Evolutionary conservation across 2,797 vertebrate species (phyloP).

Genomic region (Octomys mimax): DNA sequence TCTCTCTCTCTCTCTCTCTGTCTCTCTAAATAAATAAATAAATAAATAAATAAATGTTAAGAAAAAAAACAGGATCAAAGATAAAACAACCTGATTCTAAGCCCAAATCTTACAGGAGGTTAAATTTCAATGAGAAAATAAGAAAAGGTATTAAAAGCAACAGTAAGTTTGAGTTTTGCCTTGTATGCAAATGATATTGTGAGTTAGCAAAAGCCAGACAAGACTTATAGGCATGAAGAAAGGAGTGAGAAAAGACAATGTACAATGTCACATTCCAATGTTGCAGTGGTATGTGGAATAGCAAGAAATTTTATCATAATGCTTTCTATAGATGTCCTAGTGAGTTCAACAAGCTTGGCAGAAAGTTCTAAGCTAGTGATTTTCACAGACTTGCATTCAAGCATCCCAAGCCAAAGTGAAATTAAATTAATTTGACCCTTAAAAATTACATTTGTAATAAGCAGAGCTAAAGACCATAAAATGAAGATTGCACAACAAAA

Average conservation of each 20-base stretch:
- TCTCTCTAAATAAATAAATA: no score
- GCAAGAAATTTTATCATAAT: background rate
- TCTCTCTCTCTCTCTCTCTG: no score
- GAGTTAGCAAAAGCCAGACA: background rate
- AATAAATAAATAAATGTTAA: no score
- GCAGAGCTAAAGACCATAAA: slow-evolving; percentile 85
- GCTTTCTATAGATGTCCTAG: slow-evolving; percentile 14
- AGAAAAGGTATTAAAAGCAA: background rate
- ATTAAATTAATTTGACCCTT: slow-evolving; percentile 86
- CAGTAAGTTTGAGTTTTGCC: background rate
- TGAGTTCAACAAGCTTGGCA: slow-evolving; percentile 51
- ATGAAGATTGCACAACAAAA: slow-evolving; percentile 83
- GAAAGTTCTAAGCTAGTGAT: slow-evolving; percentile 75
- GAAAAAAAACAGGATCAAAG: no score
- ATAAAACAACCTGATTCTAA: background rate
- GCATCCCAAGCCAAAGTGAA: slow-evolving; percentile 81
- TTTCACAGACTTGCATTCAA: slow-evolving; percentile 80
- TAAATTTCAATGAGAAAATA: background rate
- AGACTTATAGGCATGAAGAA: background rate
- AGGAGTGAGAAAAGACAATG: background rate
- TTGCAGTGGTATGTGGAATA: background rate
- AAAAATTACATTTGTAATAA: slow-evolving; percentile 85
- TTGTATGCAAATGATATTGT: background rate
- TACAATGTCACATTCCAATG: background rate
- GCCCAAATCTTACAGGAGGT: background rate